phyloP scores from a whole-genome alignment of 2,113 vertebrate species.

The Indicator indicator region DNA sequence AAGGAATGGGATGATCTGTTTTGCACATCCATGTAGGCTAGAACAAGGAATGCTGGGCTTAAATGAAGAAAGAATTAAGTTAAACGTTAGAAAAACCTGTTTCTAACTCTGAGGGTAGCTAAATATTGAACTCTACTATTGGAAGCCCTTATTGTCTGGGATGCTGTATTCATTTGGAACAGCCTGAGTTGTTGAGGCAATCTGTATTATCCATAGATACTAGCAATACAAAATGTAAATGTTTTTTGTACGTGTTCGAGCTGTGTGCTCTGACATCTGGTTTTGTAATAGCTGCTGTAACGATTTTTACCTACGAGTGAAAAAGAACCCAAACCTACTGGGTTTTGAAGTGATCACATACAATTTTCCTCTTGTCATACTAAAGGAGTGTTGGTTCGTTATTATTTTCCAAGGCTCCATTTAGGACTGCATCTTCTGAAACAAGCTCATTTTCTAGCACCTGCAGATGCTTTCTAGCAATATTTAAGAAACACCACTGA shows the following conservation, averaged over 20 bases:
- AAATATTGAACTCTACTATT: neutral
- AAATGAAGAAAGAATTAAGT: neutral
- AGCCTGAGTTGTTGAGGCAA: neutral
- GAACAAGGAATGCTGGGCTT: neutral
- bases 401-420: neutral
- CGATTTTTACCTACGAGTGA: constrained; percentile 2
- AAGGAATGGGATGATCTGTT: neutral
- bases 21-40: neutral
- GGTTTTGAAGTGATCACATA: neutral
- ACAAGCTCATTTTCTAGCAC: neutral
- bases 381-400: neutral
- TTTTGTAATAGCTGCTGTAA: neutral
- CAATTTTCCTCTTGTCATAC: neutral
- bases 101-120: neutral
- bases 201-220: neutral
- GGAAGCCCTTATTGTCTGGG: neutral
- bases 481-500: neutral
- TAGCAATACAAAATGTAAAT: neutral
- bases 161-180: neutral
- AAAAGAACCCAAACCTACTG: neutral
- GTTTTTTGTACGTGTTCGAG: constrained; percentile 2
- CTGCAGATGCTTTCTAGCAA: neutral
- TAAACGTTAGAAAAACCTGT: neutral
- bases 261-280: neutral
- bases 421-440: neutral